A percentile compares a stretch with the other conserved stretches of the same genome.
phyloP scores from a whole-genome alignment of 2,888 invertebrate genomes.

The Dicranocentrus wangi region DNA sequence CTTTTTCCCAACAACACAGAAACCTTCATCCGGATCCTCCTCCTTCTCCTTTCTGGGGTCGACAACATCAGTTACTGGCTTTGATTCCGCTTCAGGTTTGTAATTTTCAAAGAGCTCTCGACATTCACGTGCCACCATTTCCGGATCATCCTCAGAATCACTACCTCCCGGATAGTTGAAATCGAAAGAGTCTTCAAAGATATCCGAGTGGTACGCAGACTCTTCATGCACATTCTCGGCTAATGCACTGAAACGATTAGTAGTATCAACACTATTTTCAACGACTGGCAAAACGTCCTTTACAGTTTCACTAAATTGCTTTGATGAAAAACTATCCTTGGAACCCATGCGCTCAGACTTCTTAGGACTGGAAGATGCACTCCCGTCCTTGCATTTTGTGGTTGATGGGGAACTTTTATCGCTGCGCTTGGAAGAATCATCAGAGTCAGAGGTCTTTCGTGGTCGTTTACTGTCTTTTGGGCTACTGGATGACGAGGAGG shows the following conservation, averaged over 20 bases:
- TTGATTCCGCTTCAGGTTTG: conserved; percentile 75
- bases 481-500: conserved; percentile 39
- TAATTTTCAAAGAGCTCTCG: conserved; percentile 90
- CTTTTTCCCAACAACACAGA: conserved; percentile 77
- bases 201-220: conserved; percentile 30
- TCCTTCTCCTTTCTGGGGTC: conserved; percentile 13
- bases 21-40: conserved; percentile 51
- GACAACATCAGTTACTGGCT: neutral
- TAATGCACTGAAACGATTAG: conserved; percentile 39
- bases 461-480: conserved; percentile 23
- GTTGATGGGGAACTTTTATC: neutral
- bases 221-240: conserved; percentile 22
- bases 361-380: conserved; percentile 5
- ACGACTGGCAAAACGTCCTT: neutral
- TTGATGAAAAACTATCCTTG: neutral
- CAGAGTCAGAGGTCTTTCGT: conserved; percentile 24
- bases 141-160: conserved; percentile 77
- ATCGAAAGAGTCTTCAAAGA: conserved; percentile 34
- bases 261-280: conserved; percentile 37
- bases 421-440: conserved; percentile 11
- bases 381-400: neutral
- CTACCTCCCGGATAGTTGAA: conserved; percentile 35
- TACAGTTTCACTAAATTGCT: neutral
- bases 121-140: conserved; percentile 87
- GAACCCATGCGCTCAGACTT: conserved; percentile 17